Conservation (phyloP, 1,140 invertebrate species). For the Cydia splendana region DNA sequence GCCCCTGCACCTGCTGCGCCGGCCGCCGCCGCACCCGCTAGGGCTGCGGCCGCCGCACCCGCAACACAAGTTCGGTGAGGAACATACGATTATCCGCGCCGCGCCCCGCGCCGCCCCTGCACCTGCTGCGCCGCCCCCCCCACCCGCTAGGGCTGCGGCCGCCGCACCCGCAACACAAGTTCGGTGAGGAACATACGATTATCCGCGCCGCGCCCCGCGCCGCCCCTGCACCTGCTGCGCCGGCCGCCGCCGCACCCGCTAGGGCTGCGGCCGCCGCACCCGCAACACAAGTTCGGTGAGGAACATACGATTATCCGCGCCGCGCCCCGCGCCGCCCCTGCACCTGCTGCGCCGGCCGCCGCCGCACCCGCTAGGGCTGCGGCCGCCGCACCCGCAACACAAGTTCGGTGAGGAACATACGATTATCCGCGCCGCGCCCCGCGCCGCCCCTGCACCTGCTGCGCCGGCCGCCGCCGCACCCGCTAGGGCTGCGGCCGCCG, state of each 20-base stretch:
- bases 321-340: slow-evolving; percentile 35
- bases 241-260: slow-evolving; percentile 30
- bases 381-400: background rate
- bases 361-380: slow-evolving; percentile 24
- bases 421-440: slow-evolving; percentile 31
- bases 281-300: slow-evolving; percentile 6
- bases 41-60: slow-evolving; percentile 16
- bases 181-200: background rate
- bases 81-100: slow-evolving; percentile 15
- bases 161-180: background rate
- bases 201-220: slow-evolving; percentile 37
- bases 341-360: slow-evolving; percentile 19
- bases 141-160: slow-evolving; percentile 28
- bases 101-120: slow-evolving; percentile 35
- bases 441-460: slow-evolving; percentile 33
- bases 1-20: background rate
- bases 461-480: slow-evolving; percentile 26
- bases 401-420: background rate
- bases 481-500: slow-evolving; percentile 23
- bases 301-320: slow-evolving; percentile 10
- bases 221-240: slow-evolving; percentile 4
- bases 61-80: slow-evolving; percentile 8
- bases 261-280: slow-evolving; percentile 15
- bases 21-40: slow-evolving; percentile 25
- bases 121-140: slow-evolving; percentile 18